Percentiles rank a stretch among this genome's conserved stretches.
These are phyloP conservation scores for Anoplolepis gracilipes DNA, from an alignment of 1,140 invertebrate genomes.

Conservation along the genomic window DNA sequence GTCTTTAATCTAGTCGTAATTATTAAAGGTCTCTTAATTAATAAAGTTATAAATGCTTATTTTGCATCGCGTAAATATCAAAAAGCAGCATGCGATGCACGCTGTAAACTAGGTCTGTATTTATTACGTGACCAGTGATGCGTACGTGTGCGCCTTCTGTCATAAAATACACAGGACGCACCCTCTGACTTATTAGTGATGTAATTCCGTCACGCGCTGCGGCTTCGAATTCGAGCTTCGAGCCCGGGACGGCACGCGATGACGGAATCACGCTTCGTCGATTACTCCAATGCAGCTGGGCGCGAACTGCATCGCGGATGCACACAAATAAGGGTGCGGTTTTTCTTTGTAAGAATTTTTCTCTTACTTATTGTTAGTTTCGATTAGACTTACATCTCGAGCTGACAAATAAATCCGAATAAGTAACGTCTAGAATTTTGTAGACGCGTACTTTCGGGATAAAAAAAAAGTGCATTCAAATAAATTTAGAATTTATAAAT, in stretches of 20 bases:
- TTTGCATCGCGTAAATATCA: too few species aligned
- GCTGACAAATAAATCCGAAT: not conserved
- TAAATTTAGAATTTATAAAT: not conserved
- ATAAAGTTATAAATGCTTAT: too few species aligned
- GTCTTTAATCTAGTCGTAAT: not conserved
- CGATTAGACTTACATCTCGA: not conserved
- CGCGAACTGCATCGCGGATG: not conserved
- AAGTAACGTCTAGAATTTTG: not conserved
- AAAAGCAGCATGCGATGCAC: too few species aligned
- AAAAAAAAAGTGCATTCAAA: not conserved
- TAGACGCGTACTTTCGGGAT: not conserved
- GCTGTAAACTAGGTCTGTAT: too few species aligned
- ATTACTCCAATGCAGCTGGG: not conserved
- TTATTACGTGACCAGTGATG: not conserved
- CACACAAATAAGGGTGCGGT: not conserved
- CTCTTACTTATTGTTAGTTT: too few species aligned
- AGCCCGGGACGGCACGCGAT: constrained; percentile 39
- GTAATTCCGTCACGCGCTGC: constrained; percentile 67
- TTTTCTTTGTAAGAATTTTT: constrained; percentile 16
- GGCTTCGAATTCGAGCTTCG: constrained; percentile 65
- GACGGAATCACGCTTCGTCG: constrained; percentile 42
- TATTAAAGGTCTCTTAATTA: too few species aligned
- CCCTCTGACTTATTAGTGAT: constrained; percentile 60
- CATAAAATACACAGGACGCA: constrained; percentile 61
- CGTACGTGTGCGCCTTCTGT: constrained; percentile 13